These are phyloP conservation scores for Cryptophagus acutangulus DNA, from an alignment of 2,888 invertebrate genomes.

Conservation along the genomic window DNA sequence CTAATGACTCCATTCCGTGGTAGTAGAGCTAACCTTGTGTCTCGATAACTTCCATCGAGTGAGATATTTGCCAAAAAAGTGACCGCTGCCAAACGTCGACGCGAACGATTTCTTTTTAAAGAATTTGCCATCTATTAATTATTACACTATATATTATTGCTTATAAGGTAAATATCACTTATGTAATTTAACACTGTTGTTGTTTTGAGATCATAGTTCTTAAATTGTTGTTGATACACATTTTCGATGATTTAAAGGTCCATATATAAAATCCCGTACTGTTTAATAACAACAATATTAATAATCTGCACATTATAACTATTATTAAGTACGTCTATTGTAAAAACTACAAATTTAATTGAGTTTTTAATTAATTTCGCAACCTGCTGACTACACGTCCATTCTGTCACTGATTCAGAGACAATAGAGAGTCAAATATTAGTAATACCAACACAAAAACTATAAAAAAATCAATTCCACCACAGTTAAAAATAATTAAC, in stretches of 20 bases:
- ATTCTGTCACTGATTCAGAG: too few relatives aligned
- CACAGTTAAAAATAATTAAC: too few relatives aligned
- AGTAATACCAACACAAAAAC: too few relatives aligned
- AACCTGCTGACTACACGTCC: too few relatives aligned
- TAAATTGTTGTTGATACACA: constrained; percentile 33
- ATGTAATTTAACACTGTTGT: constrained; percentile 17
- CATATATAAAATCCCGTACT: constrained; percentile 33
- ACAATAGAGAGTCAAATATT: too few relatives aligned
- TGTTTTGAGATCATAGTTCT: constrained; percentile 36
- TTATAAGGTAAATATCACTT: constrained; percentile 20
- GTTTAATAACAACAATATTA: constrained; percentile 31
- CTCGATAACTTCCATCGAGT: constrained; percentile 81
- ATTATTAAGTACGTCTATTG: too few relatives aligned
- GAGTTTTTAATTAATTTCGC: too few relatives aligned
- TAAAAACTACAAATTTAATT: too few relatives aligned
- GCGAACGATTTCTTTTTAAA: constrained; percentile 58
- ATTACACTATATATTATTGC: constrained; percentile 13
- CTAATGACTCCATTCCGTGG: constrained; percentile 46
- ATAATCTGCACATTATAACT: constrained; percentile 34
- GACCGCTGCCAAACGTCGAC: constrained; percentile 85
- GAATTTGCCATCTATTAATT: constrained; percentile 50
- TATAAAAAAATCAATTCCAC: too few relatives aligned
- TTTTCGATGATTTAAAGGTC: constrained; percentile 23
- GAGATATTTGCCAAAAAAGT: constrained; percentile 94
- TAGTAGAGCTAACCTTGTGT: constrained; percentile 57